These are phyloP conservation scores for Alca torda DNA, from an alignment of 2,797 vertebrate species.

Conservation along the genomic window DNA sequence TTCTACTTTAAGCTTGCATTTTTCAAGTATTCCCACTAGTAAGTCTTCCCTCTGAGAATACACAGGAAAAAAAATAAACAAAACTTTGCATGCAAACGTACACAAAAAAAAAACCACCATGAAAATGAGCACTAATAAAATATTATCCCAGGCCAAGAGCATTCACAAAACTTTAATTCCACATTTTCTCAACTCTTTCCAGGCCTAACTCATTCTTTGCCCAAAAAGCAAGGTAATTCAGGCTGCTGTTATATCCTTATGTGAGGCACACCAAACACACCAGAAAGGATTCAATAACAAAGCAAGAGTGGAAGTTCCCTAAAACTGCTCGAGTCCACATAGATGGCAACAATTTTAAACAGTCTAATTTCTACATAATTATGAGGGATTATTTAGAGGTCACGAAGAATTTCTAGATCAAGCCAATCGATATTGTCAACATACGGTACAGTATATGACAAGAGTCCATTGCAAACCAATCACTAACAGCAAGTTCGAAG, in stretches of 20 bases:
- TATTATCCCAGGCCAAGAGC: not conserved
- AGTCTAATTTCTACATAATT: not conserved
- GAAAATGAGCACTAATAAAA: not conserved
- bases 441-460: fast-evolving
- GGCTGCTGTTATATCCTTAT: not conserved
- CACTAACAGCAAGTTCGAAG: not conserved
- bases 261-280: not conserved
- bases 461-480: not conserved
- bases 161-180: not conserved
- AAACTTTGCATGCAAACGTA: not conserved
- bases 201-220: not conserved
- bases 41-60: not conserved
- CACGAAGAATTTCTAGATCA: not conserved
- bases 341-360: not conserved
- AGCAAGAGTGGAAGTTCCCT: not conserved
- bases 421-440: not conserved
- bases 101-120: not conserved
- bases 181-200: not conserved
- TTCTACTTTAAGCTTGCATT: not conserved
- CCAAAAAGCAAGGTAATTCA: not conserved
- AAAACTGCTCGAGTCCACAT: not conserved
- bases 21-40: not conserved
- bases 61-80: not conserved
- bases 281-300: not conserved
- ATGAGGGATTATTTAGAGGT: not conserved